Base-by-base conservation (phyloP, 2,113 vertebrate species). In the Gorilla gorilla region DNA sequence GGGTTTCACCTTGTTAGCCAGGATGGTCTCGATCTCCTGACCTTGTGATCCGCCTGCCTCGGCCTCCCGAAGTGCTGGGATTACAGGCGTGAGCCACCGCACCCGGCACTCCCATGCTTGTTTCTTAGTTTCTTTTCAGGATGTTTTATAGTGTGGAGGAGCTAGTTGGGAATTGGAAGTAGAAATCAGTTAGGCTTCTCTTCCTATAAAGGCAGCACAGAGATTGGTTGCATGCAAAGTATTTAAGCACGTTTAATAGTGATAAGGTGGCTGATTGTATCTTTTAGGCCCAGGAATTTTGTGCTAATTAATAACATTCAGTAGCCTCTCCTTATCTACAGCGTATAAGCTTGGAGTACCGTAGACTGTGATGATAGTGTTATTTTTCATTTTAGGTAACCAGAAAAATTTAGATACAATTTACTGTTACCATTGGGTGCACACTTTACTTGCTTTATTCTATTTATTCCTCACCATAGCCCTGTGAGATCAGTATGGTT, bases 21-120 rank as follows among this genome's bases (percentile, higher is more conserved):
- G 52, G 52, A 20, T 55, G 52, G 17, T 55, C 52, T 55, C 6
- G 2, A 55, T 55, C 52, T 55, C 6, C 18, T 55, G 18, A 55
- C 52, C 2, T 55, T 6, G 17, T 20, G 52, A 55, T 55, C 52
- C 6, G 7, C 52, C 18, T 2, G 0, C 18, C 18, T 55, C 2
- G 2, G 52, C 18, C 52, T 55, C 52, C 52, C 52, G 18, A 55
- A 55, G 52, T 20, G 18, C 18, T 55, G 52, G 52, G 52, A 55
- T 55, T 55, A 55, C 52, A 55, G 17, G 52, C 52, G 17, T 55
- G 52, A 55, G 52, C 52, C 6, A 55, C 52, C 6, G 6, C 6
- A 2, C 18, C 18, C 0, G 18, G 52, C 18, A 7, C 52, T 55
- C 35, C 30, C 17, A 8, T 52, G 48, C 75, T 86, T 70, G 1